Base-by-base conservation (phyloP, 2,888 invertebrate species). In the Bombylius major region DNA sequence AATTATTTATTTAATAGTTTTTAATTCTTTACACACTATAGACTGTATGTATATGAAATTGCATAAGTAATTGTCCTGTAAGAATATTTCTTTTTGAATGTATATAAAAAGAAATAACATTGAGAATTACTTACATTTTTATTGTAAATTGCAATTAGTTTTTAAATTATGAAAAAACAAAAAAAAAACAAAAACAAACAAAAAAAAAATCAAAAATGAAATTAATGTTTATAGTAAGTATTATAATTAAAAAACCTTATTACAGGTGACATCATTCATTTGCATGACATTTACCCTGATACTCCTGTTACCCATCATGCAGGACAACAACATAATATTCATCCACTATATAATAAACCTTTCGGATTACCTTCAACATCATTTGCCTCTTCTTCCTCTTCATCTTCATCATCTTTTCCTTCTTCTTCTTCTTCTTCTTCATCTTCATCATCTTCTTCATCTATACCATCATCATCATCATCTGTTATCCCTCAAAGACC, bases 191-290 rank as follows among this genome's bases (percentile, higher is more conserved):
- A 42, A 33, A 47, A 42, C 13, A 46, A 51, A 47, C 9, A 6
- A 9, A 36, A 34, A 46, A 33, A 42, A 33, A 23, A 33, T 32
- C 8, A 53, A 8, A 42, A 39, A 45, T 47, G 42, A 47, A 46
- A 52, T 48, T 50, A 2, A 23, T 23, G 23, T 23, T 23, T 23
- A n/a, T n/a, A 23, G 23, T 23, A 23, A 23, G 23, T 23, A 23
- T 23, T 23, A 23, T 23, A 39, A 39, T 14, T 23, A 42, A 34
- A 39, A 50, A 52, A 48, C 42, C 47, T 56, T 51, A 60, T 65
- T 66, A 65, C 70, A 75, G 75, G 73, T 70, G 75, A 75, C 66
- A 73, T 75, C 68, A 74, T 75, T 63, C 74, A 75, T 65, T 70
- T 75, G 66, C 70, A 73, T 65, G 75, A 75, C 64, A 74, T 73